These are phyloP conservation scores for Drosophila funebris DNA, from an alignment of 1,140 invertebrate species.

Conservation along the genomic window DNA sequence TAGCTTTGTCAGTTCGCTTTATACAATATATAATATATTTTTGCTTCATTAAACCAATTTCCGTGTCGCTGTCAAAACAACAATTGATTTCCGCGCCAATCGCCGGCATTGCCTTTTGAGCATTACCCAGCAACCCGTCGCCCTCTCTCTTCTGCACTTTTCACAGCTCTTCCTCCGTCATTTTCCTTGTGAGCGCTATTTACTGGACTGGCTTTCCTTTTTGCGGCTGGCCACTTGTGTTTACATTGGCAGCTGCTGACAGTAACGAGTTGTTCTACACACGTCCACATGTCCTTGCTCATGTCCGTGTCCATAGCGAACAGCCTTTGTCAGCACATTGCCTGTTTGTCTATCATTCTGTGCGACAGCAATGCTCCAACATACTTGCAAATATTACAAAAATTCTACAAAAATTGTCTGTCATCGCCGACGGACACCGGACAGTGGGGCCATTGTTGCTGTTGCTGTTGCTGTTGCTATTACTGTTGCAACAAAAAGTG, in stretches of 20 bases:
- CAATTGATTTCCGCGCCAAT: constrained; percentile 82
- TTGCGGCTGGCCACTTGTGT: constrained; percentile 76
- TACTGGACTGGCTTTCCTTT: constrained; percentile 49
- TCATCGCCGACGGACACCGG: background rate
- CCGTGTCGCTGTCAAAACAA: constrained; percentile 82
- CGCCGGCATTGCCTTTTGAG: constrained; percentile 58
- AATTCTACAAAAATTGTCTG: constrained; percentile 25
- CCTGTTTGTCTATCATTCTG: constrained; percentile 76
- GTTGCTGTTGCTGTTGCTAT: constrained; percentile 17
- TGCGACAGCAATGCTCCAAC: constrained; percentile 28
- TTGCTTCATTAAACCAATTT: constrained; percentile 82
- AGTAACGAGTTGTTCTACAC: constrained; percentile 79
- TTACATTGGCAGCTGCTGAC: constrained; percentile 78
- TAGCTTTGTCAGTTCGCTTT: constrained; percentile 74
- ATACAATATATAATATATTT: constrained; percentile 58
- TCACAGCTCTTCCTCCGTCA: constrained; percentile 25
- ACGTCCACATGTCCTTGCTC: constrained; percentile 50
- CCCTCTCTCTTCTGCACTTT: constrained; percentile 38
- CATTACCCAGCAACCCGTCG: background rate
- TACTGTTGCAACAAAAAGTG: constrained; percentile 24
- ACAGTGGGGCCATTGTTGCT: constrained; percentile 5
- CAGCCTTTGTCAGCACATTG: constrained; percentile 77
- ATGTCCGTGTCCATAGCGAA: constrained; percentile 26
- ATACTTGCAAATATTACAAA: constrained; percentile 68
- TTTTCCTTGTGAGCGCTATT: constrained; percentile 51